phyloP scores from a whole-genome alignment of 2,888 invertebrate genomes.

The Thecophora atra region DNA sequence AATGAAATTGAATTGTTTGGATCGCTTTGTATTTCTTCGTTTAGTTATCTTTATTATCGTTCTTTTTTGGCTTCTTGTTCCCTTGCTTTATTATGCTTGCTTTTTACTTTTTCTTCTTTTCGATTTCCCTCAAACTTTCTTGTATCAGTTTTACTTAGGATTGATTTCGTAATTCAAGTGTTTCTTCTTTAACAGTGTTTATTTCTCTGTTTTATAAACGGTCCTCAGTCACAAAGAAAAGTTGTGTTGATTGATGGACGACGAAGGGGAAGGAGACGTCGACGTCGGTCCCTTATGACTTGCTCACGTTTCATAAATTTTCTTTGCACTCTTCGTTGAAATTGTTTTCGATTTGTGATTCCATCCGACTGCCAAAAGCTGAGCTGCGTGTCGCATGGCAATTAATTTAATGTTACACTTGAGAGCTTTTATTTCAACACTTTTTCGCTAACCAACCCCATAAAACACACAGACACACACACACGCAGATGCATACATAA shows the following conservation, averaged over 20 bases:
- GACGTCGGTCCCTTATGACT: not conserved
- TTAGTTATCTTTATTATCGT: no score
- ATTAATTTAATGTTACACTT: conserved; percentile 60
- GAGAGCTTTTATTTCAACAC: conserved; percentile 46
- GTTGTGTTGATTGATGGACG: not conserved
- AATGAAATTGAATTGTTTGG: no score
- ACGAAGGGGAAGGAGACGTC: not conserved
- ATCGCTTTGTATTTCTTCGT: no score
- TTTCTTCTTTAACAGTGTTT: not conserved
- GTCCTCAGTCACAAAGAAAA: not conserved
- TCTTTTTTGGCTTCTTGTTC: no score
- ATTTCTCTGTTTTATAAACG: not conserved
- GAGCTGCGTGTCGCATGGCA: conserved; percentile 52
- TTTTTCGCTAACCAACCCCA: conserved; percentile 42
- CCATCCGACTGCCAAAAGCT: not conserved
- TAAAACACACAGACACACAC: conserved; percentile 27
- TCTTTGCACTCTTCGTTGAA: not conserved
- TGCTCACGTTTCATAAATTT: not conserved
- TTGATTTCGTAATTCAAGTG: not conserved
- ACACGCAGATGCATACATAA: conserved; percentile 20
- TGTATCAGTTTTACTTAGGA: no score
- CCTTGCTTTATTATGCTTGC: no score
- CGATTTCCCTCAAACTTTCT: no score
- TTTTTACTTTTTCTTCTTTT: no score
- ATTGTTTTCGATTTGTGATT: conserved; percentile 14